A percentile compares a stretch with the other conserved stretches of the same genome.
Evolutionary conservation across 2,113 vertebrate species (phyloP).

Genomic region (Gambusia holbrooki): DNA sequence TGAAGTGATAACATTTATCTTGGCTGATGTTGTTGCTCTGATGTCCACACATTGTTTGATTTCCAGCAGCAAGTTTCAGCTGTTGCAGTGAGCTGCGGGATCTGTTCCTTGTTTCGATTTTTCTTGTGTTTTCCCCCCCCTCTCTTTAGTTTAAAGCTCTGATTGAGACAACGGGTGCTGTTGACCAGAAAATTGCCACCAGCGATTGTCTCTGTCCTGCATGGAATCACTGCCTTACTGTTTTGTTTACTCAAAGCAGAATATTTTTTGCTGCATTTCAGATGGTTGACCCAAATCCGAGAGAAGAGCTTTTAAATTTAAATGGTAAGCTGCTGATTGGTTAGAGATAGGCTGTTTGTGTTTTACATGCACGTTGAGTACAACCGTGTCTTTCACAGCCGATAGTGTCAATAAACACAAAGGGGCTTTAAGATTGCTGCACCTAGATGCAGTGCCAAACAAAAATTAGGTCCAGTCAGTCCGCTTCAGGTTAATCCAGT

Average conservation of each 20-base stretch:
- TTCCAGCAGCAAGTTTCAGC: constrained; percentile 24
- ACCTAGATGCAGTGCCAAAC: too few relatives aligned
- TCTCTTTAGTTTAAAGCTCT: background rate
- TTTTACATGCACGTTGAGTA: too few relatives aligned
- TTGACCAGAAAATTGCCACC: background rate
- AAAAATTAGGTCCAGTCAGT: too few relatives aligned
- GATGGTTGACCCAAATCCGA: constrained; percentile 58
- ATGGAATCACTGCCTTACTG: background rate
- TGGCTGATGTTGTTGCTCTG: constrained; percentile 1
- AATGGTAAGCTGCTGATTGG: constrained; percentile 48
- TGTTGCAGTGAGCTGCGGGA: background rate
- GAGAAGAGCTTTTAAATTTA: constrained; percentile 25
- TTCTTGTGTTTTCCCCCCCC: background rate
- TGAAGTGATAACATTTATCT: too few relatives aligned
- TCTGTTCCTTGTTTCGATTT: background rate
- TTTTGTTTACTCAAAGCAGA: constrained; percentile 4
- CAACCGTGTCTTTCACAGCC: too few relatives aligned
- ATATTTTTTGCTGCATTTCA: constrained; percentile 51
- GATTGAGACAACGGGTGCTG: too few relatives aligned
- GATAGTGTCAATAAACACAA: too few relatives aligned
- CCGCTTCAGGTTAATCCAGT: too few relatives aligned
- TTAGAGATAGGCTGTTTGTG: too few relatives aligned
- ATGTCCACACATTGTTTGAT: constrained; percentile 16
- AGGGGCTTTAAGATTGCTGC: too few relatives aligned
- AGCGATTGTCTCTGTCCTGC: background rate